Evolutionary conservation across 2,888 invertebrate species (phyloP), one percentile per base, ranked within the genome.

Genomic region (Volucella bombylans): DNA sequence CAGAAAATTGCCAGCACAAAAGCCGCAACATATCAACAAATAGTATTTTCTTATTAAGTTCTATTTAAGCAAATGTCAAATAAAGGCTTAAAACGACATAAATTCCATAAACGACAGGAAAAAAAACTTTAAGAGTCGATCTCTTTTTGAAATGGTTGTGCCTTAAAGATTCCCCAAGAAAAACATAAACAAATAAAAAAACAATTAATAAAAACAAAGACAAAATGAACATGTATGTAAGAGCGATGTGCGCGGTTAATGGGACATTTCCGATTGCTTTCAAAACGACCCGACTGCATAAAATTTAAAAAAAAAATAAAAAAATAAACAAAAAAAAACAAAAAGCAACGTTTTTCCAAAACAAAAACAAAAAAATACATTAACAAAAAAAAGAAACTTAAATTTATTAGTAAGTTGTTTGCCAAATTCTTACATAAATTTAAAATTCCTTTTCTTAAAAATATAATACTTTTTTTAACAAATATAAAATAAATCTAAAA

Each of bases 61-160:
- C 45, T 61, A 54, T 31, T 47, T 31, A 9, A 52, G 52, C 64
- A 41, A 18, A 50, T 10, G 52, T 55, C 38, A 41, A 61, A 49
- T 47, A 39, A 43, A 50, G 71, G 41, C 39, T 43, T 54, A 15
- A 52, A 55, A 38, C 23, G 10, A 39, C n/a, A 31, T 64, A 62
- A 31, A 64, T 31, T 38, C 41, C 15, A 4, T 41, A 50, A 31
- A 49, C 12, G 14, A 49, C 31, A 50, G 31, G 57, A 57, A 50
- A 67, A 55, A 72, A 72, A 71, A 79, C 65, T 45, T 79, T 72
- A 79, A 72, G 71, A 72, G 71, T 65, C 72, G 61, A 79, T 72
- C 52, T 72, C 65, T 65, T 72, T 31, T 31, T 64, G 39, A 65
- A 67, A 79, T 79, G 79, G 79, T 72, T 79, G 79, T 79, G 79